Base-by-base conservation (phyloP, 1,140 invertebrate species). In the Rhagoletis pomonella region DNA sequence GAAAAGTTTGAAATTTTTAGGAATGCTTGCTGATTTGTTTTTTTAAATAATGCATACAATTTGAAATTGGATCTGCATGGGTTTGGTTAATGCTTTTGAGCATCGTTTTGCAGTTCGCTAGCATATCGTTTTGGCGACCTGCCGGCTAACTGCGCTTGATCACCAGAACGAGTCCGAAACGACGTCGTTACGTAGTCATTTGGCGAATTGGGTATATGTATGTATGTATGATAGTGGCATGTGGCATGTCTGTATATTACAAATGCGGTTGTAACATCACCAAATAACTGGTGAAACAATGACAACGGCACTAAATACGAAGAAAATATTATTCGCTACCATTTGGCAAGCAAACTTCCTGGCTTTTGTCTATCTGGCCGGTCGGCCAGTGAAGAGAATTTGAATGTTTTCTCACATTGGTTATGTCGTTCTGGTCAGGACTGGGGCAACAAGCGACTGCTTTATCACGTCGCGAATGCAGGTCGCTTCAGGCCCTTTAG, bases 241-340 rank as follows among this genome's bases (percentile, higher is more conserved):
- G 50, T 55, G 50, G 4, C 9, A 55, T 55, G 50, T 55, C 4
- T 9, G n/a, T n/a, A n/a, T 44, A 69, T 29, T 39, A 69, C 14
- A 44, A 69, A 10, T 69, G 67, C 6, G 67, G 67, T 69, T 44
- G 67, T 42, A 39, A 69, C 42, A 29, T 39, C 67, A 69, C 0
- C 67, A 19, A 69, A 69, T 69, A 42, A 42, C 14, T 73, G 14
- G 39, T 39, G 67, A 42, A 73, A 73, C 67, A 73, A 73, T 73
- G n/a, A 42, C 39, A 73, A 6, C 67, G 67, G 17, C 12, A 47
- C 67, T 73, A 47, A 73, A 73, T 73, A 73, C 42, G 67, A 44
- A 47, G 39, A 17, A 42, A 73, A 73, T 73, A 73, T 73, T 47
- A 42, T 44, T 4, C 39, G 39, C 17, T 62, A 4, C 3, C 60